These are phyloP conservation scores for Atlantisia rogersi DNA, from an alignment of 2,113 vertebrate genomes.

Conservation along the genomic window DNA sequence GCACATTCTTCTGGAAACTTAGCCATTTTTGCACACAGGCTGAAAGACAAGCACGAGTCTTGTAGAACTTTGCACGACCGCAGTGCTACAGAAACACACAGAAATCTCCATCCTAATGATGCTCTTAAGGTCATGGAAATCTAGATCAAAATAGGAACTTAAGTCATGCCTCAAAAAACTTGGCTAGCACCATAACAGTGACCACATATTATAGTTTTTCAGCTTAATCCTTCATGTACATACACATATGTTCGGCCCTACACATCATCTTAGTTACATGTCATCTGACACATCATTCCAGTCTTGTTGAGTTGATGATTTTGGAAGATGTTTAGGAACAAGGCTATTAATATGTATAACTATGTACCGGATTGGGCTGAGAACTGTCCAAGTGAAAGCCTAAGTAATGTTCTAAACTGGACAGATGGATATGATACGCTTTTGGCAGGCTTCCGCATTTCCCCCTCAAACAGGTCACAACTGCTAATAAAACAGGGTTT, in stretches of 20 bases:
- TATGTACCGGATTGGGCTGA: not conserved
- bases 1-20: not conserved
- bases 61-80: not conserved
- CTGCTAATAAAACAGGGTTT: conserved; percentile 35
- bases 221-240: not conserved
- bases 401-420: not conserved
- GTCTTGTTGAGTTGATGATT: not conserved
- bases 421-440: conserved; percentile 21
- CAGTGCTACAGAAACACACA: not conserved
- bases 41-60: not conserved
- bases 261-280: not conserved
- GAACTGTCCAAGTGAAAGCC: not conserved
- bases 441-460: conserved; percentile 42
- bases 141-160: not conserved
- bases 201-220: not conserved
- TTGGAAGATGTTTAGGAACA: not conserved
- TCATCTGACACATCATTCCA: not conserved
- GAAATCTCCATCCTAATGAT: not conserved
- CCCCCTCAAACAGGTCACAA: conserved; percentile 28
- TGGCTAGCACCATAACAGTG: not conserved
- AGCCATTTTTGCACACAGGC: not conserved
- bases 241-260: not conserved
- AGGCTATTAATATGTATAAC: not conserved
- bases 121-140: not conserved
- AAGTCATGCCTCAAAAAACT: not conserved